Base-by-base conservation (phyloP, 2,113 vertebrate species). In the Romanogobio albipinnatus region DNA sequence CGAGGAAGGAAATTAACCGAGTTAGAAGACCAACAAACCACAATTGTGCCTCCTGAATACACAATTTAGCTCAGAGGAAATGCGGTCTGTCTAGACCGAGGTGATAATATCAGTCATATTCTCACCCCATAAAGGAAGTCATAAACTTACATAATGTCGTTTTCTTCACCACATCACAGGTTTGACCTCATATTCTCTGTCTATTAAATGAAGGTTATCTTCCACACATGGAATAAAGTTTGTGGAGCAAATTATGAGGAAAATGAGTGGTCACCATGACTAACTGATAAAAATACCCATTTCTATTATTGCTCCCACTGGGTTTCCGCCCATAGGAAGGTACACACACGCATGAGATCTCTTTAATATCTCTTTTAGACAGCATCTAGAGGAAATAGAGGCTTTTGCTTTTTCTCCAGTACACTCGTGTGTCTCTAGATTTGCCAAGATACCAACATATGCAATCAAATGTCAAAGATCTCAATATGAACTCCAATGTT, bases 1-100 rank as follows among this genome's bases (percentile, higher is more conserved):
- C 24, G 36, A 75, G 43, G 4, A 76, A 74, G 22, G 59, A 78
- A 86, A 76, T 76, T 71, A 76, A 80, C 73, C 19, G 76, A 84
- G 84, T 66, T 74, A 53, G 62, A 77, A n/a, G 24, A 78, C 22
- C 49, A 70, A 51, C 53, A 56, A 45, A 66, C 24, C 47, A 26
- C 49, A 49, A 33, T 85, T 83, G 62, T 10, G 22, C 11, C 36
- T 83, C 9, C 24, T 62, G 36, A 47, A 47, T 75, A 80, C 47
- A 83, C 33, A 24, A 79, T 85, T 78, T 19, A 33, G 4, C 71
- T 26, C 64, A 70, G 39, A 53, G 4, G 15, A 82, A 45, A 22
- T 78, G 75, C 61, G 17, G 14, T 11, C n/a, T 3, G 62, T 68
- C 45, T 66, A 68, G 75, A 71, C 33, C 22, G 49, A 14, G 74